These are phyloP conservation scores for Eidolon dupreanum DNA, from an alignment of 2,797 vertebrate genomes.

Conservation along the genomic window DNA sequence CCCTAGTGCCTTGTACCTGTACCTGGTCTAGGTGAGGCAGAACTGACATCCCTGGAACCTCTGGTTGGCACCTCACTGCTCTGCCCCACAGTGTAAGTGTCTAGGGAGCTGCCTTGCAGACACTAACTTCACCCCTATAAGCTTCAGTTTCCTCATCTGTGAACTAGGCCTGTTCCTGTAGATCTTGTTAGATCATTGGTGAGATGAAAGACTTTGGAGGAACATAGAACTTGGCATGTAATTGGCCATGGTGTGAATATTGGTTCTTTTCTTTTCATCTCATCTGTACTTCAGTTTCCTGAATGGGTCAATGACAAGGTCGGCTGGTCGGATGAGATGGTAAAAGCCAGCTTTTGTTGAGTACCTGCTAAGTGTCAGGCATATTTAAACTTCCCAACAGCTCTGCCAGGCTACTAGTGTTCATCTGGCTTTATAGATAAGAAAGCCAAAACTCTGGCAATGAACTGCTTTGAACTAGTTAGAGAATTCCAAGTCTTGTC, in stretches of 20 bases:
- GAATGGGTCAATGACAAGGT: background rate
- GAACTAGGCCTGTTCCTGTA: background rate
- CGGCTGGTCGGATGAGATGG: background rate
- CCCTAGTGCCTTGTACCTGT: background rate
- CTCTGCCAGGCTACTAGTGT: background rate
- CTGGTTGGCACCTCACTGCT: no score
- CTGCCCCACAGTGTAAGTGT: background rate
- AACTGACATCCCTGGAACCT: background rate
- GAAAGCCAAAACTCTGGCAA: background rate
- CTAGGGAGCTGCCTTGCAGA: background rate
- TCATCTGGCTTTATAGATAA: background rate
- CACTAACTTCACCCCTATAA: background rate
- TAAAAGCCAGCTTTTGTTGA: background rate
- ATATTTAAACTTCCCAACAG: background rate
- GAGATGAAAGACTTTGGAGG: background rate
- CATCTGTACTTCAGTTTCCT: background rate
- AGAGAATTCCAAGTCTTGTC: background rate
- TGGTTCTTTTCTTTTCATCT: background rate
- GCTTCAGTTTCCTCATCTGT: background rate
- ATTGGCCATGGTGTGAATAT: background rate
- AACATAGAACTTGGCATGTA: background rate
- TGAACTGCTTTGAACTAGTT: background rate
- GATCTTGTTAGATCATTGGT: background rate
- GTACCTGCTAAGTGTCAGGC: background rate
- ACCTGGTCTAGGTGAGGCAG: background rate